Evolutionary conservation across 2,888 invertebrate species (phyloP).

Genomic region (Coelopa pilipes): DNA sequence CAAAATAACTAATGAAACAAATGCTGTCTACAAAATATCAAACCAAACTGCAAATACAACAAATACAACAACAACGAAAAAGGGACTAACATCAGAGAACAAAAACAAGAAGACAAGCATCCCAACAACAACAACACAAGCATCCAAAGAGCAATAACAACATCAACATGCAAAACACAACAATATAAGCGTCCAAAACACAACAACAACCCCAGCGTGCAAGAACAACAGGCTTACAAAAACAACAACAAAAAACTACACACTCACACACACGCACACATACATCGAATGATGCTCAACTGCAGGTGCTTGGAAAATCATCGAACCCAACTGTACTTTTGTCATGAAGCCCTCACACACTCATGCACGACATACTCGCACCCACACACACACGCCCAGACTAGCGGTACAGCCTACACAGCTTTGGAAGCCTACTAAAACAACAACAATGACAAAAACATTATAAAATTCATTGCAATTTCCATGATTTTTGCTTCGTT

Average conservation of each 20-base stretch:
- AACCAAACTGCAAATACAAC: conserved; percentile 10
- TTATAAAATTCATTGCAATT: no score
- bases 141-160: no score
- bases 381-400: conserved; percentile 1
- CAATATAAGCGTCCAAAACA: no score
- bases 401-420: not conserved
- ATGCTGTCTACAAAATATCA: conserved; percentile 28
- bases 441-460: no score
- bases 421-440: no score
- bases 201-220: no score
- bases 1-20: conserved; percentile 21
- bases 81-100: not conserved
- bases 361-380: not conserved
- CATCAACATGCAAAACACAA: no score
- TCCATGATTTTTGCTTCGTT: no score
- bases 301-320: not conserved
- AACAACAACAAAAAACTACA: not conserved
- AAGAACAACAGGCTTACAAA: no score
- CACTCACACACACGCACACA: no score
- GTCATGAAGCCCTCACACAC: not conserved
- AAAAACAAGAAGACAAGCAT: not conserved
- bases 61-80: conserved; percentile 4
- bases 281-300: not conserved
- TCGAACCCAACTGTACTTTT: conserved; percentile 31
- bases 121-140: not conserved